Conservation (phyloP, 92 coral and sea anemone species). For the Metridium senile region DNA sequence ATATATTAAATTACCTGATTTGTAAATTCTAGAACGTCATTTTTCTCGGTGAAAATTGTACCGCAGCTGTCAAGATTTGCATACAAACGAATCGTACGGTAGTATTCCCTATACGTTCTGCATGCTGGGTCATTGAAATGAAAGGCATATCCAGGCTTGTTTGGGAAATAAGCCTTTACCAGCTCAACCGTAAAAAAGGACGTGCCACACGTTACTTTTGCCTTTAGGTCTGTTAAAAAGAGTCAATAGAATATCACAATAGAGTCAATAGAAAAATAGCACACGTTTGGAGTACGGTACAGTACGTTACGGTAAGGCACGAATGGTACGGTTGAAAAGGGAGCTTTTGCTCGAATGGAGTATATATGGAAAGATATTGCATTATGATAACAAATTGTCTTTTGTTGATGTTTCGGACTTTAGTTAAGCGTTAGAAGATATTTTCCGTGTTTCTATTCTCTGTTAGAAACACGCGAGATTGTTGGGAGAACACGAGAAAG, state of each 20-base stretch:
- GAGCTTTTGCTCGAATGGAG: no score
- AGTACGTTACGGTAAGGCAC: no score
- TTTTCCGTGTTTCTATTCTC: no score
- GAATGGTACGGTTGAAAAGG: no score
- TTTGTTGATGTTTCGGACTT: no score
- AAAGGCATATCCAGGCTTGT: conserved; percentile 11
- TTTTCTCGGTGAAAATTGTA: conserved; percentile 18
- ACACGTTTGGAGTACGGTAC: no score
- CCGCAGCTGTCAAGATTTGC: conserved; percentile 36
- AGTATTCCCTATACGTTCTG: background rate
- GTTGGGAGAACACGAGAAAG: no score
- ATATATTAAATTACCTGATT: conserved; percentile 30
- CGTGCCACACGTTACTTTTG: conserved; percentile 16
- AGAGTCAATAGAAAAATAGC: background rate
- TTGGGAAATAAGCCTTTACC: conserved; percentile 26
- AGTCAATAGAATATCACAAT: background rate
- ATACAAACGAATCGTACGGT: conserved; percentile 14
- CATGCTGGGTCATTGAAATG: conserved; percentile 30
- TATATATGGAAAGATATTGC: no score
- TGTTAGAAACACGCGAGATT: no score
- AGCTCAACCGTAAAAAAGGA: conserved; percentile 17
- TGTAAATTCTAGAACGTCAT: background rate
- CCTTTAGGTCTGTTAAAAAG: background rate
- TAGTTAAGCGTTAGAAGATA: no score
- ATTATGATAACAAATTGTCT: no score